These are phyloP conservation scores for Siphamia tubifer DNA, from an alignment of 2,113 vertebrate species.

Conservation along the genomic window DNA sequence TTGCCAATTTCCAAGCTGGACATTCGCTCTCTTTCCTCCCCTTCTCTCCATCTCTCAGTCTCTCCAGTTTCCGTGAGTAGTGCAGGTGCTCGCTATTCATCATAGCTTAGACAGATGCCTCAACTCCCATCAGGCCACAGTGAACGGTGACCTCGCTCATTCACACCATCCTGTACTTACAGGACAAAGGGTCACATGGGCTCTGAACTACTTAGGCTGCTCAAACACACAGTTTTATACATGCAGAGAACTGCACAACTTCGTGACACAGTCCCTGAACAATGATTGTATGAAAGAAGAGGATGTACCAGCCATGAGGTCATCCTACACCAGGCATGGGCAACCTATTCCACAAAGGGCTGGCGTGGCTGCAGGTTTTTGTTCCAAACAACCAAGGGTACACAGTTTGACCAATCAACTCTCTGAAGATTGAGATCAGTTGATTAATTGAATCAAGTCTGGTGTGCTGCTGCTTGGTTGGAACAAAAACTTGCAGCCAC, in stretches of 20 bases:
- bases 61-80: conserved; percentile 60
- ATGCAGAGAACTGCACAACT: conserved; percentile 43
- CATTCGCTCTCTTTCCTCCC: conserved; percentile 51
- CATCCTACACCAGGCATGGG: no score
- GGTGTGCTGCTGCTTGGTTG: no score
- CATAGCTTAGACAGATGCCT: conserved; percentile 71
- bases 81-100: conserved; percentile 81
- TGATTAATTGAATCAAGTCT: no score
- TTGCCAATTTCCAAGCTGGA: conserved; percentile 68
- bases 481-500: no score
- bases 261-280: neutral
- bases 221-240: neutral
- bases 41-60: conserved; percentile 47
- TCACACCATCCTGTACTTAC: conserved; percentile 46
- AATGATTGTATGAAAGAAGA: no score
- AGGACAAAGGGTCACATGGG: conserved; percentile 49
- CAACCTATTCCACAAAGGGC: no score
- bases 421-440: no score
- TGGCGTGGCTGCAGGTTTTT: no score
- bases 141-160: conserved; percentile 57
- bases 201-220: conserved; percentile 18
- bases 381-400: no score
- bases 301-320: no score
- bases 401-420: no score
- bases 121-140: conserved; percentile 75